Conservation (phyloP, 2,888 invertebrate genomes). For the Latrodectus elegans region DNA sequence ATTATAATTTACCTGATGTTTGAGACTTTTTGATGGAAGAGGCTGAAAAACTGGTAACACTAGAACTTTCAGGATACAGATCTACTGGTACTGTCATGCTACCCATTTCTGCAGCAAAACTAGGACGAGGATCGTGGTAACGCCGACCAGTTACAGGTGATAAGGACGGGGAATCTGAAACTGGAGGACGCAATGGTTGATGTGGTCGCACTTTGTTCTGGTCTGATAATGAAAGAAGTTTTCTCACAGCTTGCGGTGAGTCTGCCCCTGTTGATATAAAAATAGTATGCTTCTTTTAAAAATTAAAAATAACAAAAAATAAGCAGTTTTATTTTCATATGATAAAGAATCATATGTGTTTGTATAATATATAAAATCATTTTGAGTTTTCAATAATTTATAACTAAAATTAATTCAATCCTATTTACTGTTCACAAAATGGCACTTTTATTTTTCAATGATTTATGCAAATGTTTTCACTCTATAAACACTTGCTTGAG, state of each 20-base stretch:
- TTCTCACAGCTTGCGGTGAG: constrained; percentile 96
- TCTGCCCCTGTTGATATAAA: constrained; percentile 81
- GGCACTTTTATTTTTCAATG: too few relatives aligned
- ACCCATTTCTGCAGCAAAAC: constrained; percentile 90
- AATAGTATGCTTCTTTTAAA: too few relatives aligned
- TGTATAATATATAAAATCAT: too few relatives aligned
- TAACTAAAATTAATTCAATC: too few relatives aligned
- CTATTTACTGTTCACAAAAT: too few relatives aligned
- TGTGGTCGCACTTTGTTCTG: constrained; percentile 65
- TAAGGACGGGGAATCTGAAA: constrained; percentile 41
- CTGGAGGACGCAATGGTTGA: constrained; percentile 52
- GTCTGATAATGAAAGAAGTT: constrained; percentile 88
- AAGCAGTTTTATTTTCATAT: too few relatives aligned
- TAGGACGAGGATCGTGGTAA: constrained; percentile 71
- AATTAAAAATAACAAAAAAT: too few relatives aligned
- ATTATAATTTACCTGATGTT: constrained; percentile 73
- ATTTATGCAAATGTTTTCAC: too few relatives aligned
- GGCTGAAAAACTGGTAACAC: constrained; percentile 93
- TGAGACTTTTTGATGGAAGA: constrained; percentile 88
- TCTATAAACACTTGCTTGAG: too few relatives aligned
- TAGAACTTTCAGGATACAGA: constrained; percentile 94
- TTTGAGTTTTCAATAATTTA: too few relatives aligned
- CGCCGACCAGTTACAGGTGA: constrained; percentile 34
- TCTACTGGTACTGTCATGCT: constrained; percentile 85
- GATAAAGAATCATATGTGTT: too few relatives aligned